Percentiles rank a stretch among this genome's conserved stretches.
These are phyloP conservation scores for Stegodyphus mimosarum DNA, from an alignment of 1,140 invertebrate genomes.

Conservation along the genomic window DNA sequence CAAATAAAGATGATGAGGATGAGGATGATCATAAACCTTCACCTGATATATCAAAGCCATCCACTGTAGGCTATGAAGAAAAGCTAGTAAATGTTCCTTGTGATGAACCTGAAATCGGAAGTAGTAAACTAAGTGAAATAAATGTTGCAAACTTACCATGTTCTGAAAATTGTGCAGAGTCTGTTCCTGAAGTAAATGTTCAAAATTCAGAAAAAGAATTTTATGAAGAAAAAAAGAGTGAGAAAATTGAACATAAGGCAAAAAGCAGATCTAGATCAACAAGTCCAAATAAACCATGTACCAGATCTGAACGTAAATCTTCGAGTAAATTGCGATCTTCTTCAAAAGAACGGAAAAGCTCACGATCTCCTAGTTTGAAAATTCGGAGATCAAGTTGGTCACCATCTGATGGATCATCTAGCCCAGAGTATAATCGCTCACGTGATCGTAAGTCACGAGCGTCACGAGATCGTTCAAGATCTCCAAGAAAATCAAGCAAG, in stretches of 20 bases:
- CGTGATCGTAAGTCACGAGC: constrained; percentile 27
- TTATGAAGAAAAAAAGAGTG: no score
- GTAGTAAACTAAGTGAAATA: no score
- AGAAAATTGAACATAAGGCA: background rate
- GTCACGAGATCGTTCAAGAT: constrained; percentile 31
- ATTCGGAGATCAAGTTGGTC: constrained; percentile 14
- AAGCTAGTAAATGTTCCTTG: no score
- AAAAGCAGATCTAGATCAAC: constrained; percentile 34
- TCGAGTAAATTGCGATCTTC: constrained; percentile 26
- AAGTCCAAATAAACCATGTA: constrained; percentile 4
- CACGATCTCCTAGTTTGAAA: constrained; percentile 26
- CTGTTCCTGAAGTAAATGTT: no score
- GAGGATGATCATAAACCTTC: no score
- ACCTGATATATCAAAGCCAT: no score
- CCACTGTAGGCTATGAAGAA: no score
- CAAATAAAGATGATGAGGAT: no score
- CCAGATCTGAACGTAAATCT: background rate
- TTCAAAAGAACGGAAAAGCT: constrained; percentile 32
- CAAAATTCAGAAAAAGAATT: no score
- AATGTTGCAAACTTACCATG: no score
- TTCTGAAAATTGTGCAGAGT: no score
- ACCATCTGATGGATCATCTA: constrained; percentile 41
- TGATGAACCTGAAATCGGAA: no score
- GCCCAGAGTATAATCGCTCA: constrained; percentile 14
- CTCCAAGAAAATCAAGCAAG: constrained; percentile 14